These are phyloP conservation scores for Holocentrus rufus DNA, from an alignment of 2,797 vertebrate species.

Conservation along the genomic window DNA sequence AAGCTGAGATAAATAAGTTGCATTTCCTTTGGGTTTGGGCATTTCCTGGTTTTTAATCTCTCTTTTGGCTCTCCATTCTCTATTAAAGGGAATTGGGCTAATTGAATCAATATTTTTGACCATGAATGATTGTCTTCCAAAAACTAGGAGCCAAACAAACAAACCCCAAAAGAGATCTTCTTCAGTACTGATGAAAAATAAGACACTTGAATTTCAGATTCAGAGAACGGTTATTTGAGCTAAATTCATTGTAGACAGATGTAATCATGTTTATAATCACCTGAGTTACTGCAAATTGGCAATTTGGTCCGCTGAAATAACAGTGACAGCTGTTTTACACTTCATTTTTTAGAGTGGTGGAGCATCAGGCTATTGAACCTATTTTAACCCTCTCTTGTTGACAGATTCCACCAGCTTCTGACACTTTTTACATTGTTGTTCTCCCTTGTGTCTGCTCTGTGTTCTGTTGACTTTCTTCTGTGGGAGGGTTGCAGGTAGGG, in stretches of 20 bases:
- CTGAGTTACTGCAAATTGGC: too few species aligned
- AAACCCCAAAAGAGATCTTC: constrained; percentile 19
- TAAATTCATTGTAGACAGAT: constrained; percentile 32
- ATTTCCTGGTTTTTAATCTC: constrained; percentile 32
- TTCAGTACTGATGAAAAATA: constrained; percentile 49
- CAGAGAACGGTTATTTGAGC: constrained; percentile 26
- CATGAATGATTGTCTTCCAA: constrained; percentile 27
- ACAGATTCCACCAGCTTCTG: too few species aligned
- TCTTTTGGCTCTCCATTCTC: constrained; percentile 24
- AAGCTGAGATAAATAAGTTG: constrained; percentile 56
- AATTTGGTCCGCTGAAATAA: too few species aligned
- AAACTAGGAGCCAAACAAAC: constrained; percentile 20
- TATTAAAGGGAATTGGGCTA: constrained; percentile 51
- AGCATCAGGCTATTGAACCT: too few species aligned
- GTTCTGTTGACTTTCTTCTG: too few species aligned
- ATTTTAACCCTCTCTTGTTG: too few species aligned
- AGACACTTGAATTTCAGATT: constrained; percentile 9
- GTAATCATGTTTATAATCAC: too few species aligned
- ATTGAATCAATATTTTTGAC: constrained; percentile 66
- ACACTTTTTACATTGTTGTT: too few species aligned
- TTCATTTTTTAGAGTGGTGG: too few species aligned
- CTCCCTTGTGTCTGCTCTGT: too few species aligned
- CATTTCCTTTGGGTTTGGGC: constrained; percentile 46
- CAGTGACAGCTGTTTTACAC: too few species aligned
- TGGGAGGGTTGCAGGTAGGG: too few species aligned